These are phyloP conservation scores for Erynnis tages DNA, from an alignment of 2,888 invertebrate genomes.

Conservation along the genomic window DNA sequence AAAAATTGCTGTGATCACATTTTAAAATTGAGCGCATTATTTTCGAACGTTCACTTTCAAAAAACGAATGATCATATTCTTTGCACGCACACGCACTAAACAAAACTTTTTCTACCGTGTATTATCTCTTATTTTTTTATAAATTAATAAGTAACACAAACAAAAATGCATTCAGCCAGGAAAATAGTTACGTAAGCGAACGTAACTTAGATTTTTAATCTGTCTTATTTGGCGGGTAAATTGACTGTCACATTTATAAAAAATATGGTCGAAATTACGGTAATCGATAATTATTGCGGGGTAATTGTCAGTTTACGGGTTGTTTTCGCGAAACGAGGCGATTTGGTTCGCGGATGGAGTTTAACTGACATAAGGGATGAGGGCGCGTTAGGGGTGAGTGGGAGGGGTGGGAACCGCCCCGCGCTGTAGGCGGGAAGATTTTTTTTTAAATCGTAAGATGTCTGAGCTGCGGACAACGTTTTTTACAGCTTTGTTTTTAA, in stretches of 20 bases:
- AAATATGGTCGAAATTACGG: slow-evolving; percentile 37
- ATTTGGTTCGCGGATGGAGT: slow-evolving; percentile 55
- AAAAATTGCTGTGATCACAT: neutral
- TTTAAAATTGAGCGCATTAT: neutral
- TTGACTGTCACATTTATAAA: neutral
- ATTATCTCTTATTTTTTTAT: too few relatives aligned
- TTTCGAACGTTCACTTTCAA: too few relatives aligned
- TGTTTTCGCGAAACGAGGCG: slow-evolving; percentile 58
- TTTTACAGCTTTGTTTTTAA: slow-evolving; percentile 11
- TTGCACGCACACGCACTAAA: too few relatives aligned
- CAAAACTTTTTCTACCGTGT: too few relatives aligned
- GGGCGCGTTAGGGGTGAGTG: slow-evolving; percentile 5
- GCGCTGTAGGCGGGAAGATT: slow-evolving; percentile 17
- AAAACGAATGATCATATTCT: too few relatives aligned
- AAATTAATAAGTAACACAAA: neutral
- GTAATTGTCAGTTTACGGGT: slow-evolving; percentile 46
- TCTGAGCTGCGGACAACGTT: slow-evolving; percentile 8
- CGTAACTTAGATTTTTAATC: slow-evolving; percentile 8
- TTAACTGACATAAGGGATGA: slow-evolving; percentile 55
- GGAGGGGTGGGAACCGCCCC: slow-evolving; percentile 22
- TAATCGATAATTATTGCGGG: slow-evolving; percentile 38
- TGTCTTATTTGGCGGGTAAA: slow-evolving; percentile 18
- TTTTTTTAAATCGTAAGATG: slow-evolving; percentile 16
- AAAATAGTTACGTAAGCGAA: neutral
- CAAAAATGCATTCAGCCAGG: neutral